These are phyloP conservation scores for Cetonia aurata DNA, from an alignment of 2,888 invertebrate genomes.

Conservation along the genomic window DNA sequence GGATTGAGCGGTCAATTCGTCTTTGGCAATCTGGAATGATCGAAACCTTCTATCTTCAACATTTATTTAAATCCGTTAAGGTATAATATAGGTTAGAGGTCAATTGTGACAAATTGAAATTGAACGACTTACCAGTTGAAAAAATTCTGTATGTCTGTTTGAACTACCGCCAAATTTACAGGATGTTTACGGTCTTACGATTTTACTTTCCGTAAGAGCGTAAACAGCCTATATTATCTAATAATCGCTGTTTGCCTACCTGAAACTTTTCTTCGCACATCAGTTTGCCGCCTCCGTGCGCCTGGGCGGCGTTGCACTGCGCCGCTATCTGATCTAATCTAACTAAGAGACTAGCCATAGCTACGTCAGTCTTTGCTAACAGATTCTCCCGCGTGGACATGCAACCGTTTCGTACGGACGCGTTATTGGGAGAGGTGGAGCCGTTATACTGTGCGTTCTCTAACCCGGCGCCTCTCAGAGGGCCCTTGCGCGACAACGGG, in stretches of 20 bases:
- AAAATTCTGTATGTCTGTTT: no score
- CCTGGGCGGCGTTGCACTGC: constrained; percentile 79
- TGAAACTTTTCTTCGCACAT: constrained; percentile 85
- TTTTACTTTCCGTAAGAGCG: no score
- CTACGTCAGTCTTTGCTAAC: constrained; percentile 77
- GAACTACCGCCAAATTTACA: no score
- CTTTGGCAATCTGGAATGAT: constrained; percentile 74
- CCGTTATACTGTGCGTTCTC: constrained; percentile 37
- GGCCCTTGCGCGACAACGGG: constrained; percentile 32
- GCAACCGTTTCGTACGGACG: constrained; percentile 57
- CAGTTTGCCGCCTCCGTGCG: constrained; percentile 80
- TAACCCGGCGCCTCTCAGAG: constrained; percentile 43
- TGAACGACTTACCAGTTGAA: no score
- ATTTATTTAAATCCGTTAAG: no score
- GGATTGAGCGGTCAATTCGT: constrained; percentile 83
- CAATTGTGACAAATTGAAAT: no score
- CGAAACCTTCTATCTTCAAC: no score
- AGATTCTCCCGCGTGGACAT: constrained; percentile 69
- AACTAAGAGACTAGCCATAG: constrained; percentile 76
- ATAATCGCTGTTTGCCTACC: no score
- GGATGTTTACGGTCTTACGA: no score
- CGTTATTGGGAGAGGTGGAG: constrained; percentile 42
- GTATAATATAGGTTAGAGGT: no score
- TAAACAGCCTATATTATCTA: no score
- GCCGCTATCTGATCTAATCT: constrained; percentile 79